phyloP scores from a whole-genome alignment of 1,140 invertebrate species.

The Lordiphosa clarofinis region DNA sequence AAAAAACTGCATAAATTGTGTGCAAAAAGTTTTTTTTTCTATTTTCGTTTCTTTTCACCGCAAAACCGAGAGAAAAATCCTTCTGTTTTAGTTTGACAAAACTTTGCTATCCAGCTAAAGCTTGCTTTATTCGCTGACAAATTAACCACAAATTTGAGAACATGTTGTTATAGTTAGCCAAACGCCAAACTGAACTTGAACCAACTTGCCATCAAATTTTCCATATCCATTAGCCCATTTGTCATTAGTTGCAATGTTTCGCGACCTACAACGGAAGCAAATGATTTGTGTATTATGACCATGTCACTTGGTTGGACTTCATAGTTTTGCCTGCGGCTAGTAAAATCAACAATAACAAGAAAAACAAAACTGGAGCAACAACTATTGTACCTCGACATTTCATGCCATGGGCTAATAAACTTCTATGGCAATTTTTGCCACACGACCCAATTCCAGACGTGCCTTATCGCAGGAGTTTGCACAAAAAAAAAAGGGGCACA shows the following conservation, averaged over 20 bases:
- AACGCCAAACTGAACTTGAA: too few relatives aligned
- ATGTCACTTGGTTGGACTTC: constrained; percentile 20
- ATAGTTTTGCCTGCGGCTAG: too few relatives aligned
- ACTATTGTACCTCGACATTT: constrained; percentile 34
- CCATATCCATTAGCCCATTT: constrained; percentile 10
- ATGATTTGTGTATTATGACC: constrained; percentile 36
- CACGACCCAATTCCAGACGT: constrained; percentile 71
- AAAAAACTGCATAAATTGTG: too few relatives aligned
- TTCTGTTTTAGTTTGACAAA: too few relatives aligned
- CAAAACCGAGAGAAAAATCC: too few relatives aligned
- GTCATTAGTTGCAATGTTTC: constrained; percentile 21
- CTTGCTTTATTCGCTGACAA: too few relatives aligned
- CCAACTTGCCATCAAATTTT: not conserved
- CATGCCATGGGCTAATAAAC: constrained; percentile 67
- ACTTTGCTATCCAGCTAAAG: too few relatives aligned
- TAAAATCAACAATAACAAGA: not conserved
- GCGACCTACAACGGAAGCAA: constrained; percentile 38
- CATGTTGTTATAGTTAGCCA: too few relatives aligned
- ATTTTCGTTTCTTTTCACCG: too few relatives aligned
- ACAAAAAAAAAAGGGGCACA: not conserved
- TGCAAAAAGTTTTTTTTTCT: too few relatives aligned
- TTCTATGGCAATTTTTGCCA: constrained; percentile 41
- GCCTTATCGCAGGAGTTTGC: constrained; percentile 57
- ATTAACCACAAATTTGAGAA: too few relatives aligned
- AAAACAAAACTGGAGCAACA: not conserved